Percentiles rank a stretch among this genome's conserved stretches.
Conservation (phyloP, 2,888 invertebrate species). For the Caenorhabditis zanzibari region DNA sequence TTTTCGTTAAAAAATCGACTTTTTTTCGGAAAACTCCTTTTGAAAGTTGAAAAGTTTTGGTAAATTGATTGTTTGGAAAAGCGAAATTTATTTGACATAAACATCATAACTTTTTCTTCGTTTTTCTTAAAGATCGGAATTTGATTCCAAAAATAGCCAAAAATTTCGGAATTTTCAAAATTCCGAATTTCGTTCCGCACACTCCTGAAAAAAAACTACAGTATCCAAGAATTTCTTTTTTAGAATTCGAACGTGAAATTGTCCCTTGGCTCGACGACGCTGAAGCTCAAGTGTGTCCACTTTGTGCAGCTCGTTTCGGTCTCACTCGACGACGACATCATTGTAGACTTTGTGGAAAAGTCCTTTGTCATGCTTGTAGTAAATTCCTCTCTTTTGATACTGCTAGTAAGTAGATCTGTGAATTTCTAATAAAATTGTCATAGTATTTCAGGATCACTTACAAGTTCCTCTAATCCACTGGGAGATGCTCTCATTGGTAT, state of each 20-base stretch:
- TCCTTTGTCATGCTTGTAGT: slow-evolving; percentile 81
- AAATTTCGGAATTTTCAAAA: no score
- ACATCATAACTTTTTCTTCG: no score
- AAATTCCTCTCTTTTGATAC: slow-evolving; percentile 80
- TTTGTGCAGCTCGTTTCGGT: slow-evolving; percentile 93
- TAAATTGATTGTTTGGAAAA: no score
- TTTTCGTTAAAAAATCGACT: no score
- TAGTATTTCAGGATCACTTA: slow-evolving; percentile 86
- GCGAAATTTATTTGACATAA: no score
- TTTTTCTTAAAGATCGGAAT: no score
- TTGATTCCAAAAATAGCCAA: no score
- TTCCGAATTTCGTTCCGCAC: no score
- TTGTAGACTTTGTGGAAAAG: slow-evolving; percentile 89
- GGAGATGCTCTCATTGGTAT: slow-evolving; percentile 31
- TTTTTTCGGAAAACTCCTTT: no score
- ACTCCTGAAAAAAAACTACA: background rate
- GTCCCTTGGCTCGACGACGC: slow-evolving; percentile 96
- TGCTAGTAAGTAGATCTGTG: slow-evolving; percentile 75
- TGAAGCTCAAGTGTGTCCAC: slow-evolving; percentile 92
- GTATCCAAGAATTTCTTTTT: background rate
- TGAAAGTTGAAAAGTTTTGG: no score
- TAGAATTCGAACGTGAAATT: slow-evolving; percentile 87
- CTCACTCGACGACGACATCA: slow-evolving; percentile 92
- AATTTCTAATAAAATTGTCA: slow-evolving; percentile 52
- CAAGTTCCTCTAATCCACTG: slow-evolving; percentile 85